These are phyloP conservation scores for Drosophila cognata DNA, from an alignment of 2,888 invertebrate species.

Conservation along the genomic window DNA sequence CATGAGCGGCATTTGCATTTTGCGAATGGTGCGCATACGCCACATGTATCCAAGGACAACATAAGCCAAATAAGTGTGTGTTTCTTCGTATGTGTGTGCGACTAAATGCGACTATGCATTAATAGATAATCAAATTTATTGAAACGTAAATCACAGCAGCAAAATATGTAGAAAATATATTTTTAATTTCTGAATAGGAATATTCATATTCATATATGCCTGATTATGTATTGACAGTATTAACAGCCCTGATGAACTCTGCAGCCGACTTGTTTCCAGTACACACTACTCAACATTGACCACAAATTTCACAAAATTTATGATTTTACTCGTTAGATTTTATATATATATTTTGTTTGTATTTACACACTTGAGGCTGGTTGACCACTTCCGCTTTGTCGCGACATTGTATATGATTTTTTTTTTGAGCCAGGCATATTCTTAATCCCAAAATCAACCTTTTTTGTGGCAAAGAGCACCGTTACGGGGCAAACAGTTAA, in stretches of 20 bases:
- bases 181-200: background rate
- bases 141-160: background rate
- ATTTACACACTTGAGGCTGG: constrained; percentile 36
- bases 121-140: background rate
- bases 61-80: constrained; percentile 14
- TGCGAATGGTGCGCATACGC: constrained; percentile 47
- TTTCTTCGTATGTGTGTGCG: constrained; percentile 16
- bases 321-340: background rate
- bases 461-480: constrained; percentile 16
- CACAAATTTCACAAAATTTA: background rate
- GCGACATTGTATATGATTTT: constrained; percentile 44
- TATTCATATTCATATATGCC: background rate
- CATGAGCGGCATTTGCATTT: constrained; percentile 18
- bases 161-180: background rate
- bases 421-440: constrained; percentile 4
- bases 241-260: background rate
- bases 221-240: too few relatives aligned
- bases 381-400: constrained; percentile 48
- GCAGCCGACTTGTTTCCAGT: background rate
- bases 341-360: background rate
- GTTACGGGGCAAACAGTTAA: constrained; percentile 55
- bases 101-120: constrained; percentile 22
- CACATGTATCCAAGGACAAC: constrained; percentile 59
- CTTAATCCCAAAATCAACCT: constrained; percentile 17
- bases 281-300: background rate